Evolutionary conservation across 2,888 invertebrate genomes (phyloP).

Genomic region (Pyrrhosoma nymphula): DNA sequence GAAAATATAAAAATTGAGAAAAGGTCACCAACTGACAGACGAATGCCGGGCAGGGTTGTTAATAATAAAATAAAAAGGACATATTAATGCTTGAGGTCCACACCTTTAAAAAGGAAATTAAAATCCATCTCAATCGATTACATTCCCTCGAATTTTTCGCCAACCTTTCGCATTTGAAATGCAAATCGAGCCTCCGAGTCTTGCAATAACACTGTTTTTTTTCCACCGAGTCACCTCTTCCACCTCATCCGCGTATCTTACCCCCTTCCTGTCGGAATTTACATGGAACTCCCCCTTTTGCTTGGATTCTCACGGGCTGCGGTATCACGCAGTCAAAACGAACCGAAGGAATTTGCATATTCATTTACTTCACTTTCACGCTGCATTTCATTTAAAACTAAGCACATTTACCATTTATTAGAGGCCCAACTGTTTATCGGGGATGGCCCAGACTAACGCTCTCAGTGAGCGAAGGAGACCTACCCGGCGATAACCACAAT

Average conservation of each 20-base stretch:
- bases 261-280: neutral
- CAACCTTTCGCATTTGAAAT: constrained; percentile 1
- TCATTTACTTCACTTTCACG: neutral
- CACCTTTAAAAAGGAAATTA: neutral
- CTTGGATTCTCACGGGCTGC: neutral
- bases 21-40: neutral
- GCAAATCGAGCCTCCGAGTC: neutral
- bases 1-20: neutral
- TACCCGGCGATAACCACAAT: neutral
- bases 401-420: neutral
- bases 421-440: neutral
- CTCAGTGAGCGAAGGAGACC: neutral
- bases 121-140: neutral
- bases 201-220: neutral
- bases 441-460: neutral
- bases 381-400: neutral
- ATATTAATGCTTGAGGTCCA: neutral
- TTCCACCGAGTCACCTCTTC: neutral
- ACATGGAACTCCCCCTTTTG: neutral
- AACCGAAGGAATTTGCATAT: neutral
- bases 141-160: neutral
- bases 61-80: neutral
- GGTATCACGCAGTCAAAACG: neutral
- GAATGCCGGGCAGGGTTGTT: neutral
- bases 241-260: neutral